Evolutionary conservation across 92 coral and sea anemone species (phyloP).

Genomic region (Zoanthus solanderi): DNA sequence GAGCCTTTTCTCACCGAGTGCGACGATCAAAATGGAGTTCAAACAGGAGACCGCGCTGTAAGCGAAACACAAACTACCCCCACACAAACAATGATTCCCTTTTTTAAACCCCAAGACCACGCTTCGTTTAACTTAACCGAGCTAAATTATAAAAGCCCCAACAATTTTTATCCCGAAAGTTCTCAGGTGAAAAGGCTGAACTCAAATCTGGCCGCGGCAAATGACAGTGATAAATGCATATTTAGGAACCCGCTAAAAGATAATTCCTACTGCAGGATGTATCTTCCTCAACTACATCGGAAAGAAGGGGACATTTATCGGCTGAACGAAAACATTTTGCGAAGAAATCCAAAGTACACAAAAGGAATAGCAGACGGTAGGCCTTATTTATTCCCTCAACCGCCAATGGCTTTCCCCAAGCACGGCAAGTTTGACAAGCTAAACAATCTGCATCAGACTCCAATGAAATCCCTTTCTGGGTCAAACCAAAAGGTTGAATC

Average conservation of each 20-base stretch:
- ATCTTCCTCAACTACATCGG: conserved; percentile 66
- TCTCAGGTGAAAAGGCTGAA: conserved; percentile 22
- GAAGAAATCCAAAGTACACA: conserved; percentile 59
- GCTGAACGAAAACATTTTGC: conserved; percentile 54
- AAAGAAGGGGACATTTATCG: conserved; percentile 52
- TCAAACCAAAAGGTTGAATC: neutral
- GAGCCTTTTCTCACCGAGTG: conserved; percentile 55
- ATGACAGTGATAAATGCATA: conserved; percentile 20
- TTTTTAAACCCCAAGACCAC: neutral
- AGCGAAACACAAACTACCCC: neutral
- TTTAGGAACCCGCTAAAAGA: conserved; percentile 2
- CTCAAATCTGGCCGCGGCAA: conserved; percentile 27
- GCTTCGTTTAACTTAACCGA: neutral
- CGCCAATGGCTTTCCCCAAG: conserved; percentile 15
- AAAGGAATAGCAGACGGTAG: conserved; percentile 3
- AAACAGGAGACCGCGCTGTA: conserved; percentile 1
- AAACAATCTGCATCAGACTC: neutral
- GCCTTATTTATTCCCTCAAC: conserved; percentile 7
- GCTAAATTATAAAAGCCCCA: neutral
- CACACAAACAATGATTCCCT: neutral
- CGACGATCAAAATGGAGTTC: neutral
- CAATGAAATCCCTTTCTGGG: neutral
- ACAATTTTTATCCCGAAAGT: conserved; percentile 2
- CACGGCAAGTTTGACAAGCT: conserved; percentile 10
- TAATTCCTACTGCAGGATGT: conserved; percentile 58